These are phyloP conservation scores for Perccottus glenii DNA, from an alignment of 2,113 vertebrate genomes.

Conservation along the genomic window DNA sequence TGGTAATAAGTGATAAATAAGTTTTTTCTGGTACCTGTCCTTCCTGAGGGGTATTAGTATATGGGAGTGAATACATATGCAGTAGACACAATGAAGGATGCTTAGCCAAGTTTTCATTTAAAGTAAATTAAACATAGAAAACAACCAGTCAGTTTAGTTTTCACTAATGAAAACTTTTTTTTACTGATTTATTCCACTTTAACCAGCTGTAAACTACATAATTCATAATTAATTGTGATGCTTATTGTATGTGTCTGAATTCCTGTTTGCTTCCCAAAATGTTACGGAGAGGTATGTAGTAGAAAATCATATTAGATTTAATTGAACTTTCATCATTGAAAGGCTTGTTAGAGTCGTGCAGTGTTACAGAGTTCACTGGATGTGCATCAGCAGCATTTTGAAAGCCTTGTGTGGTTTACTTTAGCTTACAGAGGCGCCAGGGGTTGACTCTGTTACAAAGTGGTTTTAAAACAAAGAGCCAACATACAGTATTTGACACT, in stretches of 20 bases:
- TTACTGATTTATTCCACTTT: too few species aligned
- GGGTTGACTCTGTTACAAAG: slow-evolving; percentile 4
- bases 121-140: too few species aligned
- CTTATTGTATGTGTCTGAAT: too few species aligned
- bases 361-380: slow-evolving; percentile 35
- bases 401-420: slow-evolving; percentile 40
- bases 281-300: background rate
- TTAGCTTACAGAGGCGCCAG: slow-evolving; percentile 24
- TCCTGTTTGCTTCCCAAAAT: too few species aligned
- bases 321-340: slow-evolving; percentile 40
- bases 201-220: too few species aligned
- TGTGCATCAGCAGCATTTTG: slow-evolving; percentile 27
- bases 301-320: background rate
- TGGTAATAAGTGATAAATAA: background rate
- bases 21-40: background rate
- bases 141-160: too few species aligned
- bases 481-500: slow-evolving; percentile 9
- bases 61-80: too few species aligned
- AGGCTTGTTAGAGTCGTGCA: slow-evolving; percentile 11
- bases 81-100: too few species aligned
- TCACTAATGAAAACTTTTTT: too few species aligned
- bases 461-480: slow-evolving; percentile 8
- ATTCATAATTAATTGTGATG: too few species aligned
- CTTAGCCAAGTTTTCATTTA: too few species aligned
- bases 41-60: too few species aligned